Base-by-base conservation (phyloP, 92 coral and sea anemone genomes). In the Porites rus region DNA sequence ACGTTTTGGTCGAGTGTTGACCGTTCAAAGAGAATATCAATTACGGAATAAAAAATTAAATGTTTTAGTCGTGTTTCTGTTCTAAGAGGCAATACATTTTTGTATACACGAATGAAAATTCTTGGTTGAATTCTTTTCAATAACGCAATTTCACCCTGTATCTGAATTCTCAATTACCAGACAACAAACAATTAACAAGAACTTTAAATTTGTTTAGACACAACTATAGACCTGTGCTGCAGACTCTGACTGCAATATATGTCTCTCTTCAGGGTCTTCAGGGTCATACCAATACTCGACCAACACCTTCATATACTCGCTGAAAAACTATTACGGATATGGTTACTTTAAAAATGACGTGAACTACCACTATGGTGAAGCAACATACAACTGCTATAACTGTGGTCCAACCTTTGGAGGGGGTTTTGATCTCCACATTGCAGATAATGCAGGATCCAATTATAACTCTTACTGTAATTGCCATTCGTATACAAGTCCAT, bases 351-450 rank as follows among this genome's bases (percentile, higher is more conserved):
- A 82, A 43, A 70, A 31, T 1, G 51, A 60, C 11, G 22, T 70
- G 0, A 59, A 38, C 16, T 2, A 20, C 4, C 0, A 5, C 0
- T 58, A 82, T 11, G 69, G n/a, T n/a, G n/a, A n/a, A n/a, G n/a
- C 86, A 31, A 71, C 70, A 63, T 82, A 82, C 70, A 82, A 71
- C 43, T 0, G 1, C 28, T 43, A 61, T 14, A 38, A 0, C 18
- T 70, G 71, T 71, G 77, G 77, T 2, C 86, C 86, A 17, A 82
- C 86, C 19, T 82, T 82, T 7, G 86, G 86, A 9, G 50, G 22
- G 0, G 86, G 86, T 8, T 72, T 60, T 56, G 86, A 82, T 20
- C 12, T 82, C 4, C 20, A 70, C 61, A 6, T 82, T 1, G 71
- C 77, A 11, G 11, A 43, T 54, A 6, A 82, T 61, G 86, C 86